Percentiles rank a stretch among this genome's conserved stretches.
Evolutionary conservation across 2,113 vertebrate species (phyloP).

Genomic region (Elgaria multicarinata): DNA sequence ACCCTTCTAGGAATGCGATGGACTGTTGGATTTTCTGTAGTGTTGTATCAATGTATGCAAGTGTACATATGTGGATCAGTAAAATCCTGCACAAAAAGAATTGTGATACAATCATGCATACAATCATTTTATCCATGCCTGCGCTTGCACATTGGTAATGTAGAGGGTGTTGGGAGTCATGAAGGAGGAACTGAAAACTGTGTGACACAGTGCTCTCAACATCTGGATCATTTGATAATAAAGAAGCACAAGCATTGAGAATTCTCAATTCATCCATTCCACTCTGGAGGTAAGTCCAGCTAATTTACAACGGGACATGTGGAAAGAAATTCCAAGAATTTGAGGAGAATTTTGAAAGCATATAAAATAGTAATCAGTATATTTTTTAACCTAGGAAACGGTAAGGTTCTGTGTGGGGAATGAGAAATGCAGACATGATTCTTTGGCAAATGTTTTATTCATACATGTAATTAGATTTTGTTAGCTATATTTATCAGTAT

Average conservation of each 20-base stretch:
- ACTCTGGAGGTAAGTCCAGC: neutral
- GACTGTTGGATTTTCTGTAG: neutral
- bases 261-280: neutral
- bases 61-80: too few relatives aligned
- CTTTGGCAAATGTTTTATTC: neutral
- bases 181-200: too few relatives aligned
- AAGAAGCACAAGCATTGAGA: neutral
- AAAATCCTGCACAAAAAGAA: too few relatives aligned
- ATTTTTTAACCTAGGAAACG: neutral
- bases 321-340: neutral
- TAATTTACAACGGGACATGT: neutral
- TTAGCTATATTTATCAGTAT: neutral
- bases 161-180: too few relatives aligned
- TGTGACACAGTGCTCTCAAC: neutral
- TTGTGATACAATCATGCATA: too few relatives aligned
- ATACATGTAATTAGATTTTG: constrained; percentile 7
- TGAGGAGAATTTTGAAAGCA: neutral
- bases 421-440: neutral
- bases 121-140: too few relatives aligned
- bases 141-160: too few relatives aligned
- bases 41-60: too few relatives aligned
- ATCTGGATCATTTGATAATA: neutral
- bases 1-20: neutral
- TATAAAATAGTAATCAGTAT: neutral
- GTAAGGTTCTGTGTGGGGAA: neutral